These are phyloP conservation scores for Alouatta palliata DNA, from an alignment of 2,113 vertebrate species.

Conservation along the genomic window DNA sequence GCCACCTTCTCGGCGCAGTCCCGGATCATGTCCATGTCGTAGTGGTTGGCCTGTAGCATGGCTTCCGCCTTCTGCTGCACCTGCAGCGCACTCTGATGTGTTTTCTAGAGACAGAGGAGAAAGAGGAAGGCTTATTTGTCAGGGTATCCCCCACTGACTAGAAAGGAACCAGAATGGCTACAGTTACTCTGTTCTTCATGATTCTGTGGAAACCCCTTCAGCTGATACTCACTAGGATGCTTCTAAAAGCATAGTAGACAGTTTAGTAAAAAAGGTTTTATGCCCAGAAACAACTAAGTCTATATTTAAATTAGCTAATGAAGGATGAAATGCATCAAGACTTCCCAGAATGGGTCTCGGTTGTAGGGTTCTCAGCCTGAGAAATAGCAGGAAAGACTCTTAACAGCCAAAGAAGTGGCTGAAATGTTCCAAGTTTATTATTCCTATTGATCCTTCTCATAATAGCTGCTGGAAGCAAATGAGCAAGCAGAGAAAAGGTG, in stretches of 20 bases:
- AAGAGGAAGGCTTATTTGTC: accelerated
- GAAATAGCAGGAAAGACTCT: neutral
- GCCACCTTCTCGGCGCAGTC: slow-evolving; percentile 99
- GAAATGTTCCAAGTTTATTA: neutral
- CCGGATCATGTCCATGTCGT: slow-evolving; percentile 98
- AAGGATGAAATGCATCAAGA: slow-evolving; percentile 8
- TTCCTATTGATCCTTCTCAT: neutral
- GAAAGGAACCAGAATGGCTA: neutral
- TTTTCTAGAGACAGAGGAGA: slow-evolving; percentile 88
- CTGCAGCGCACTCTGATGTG: slow-evolving; percentile 98
- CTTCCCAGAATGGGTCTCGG: neutral
- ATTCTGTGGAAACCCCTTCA: neutral
- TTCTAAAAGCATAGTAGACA: neutral
- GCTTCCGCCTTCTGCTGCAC: slow-evolving; percentile 99
- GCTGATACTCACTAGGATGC: neutral
- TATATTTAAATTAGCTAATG: neutral
- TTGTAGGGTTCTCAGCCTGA: neutral
- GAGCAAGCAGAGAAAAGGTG: neutral
- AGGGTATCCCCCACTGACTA: accelerated
- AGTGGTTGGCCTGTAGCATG: slow-evolving; percentile 97
- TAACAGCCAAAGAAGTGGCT: neutral
- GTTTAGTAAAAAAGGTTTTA: neutral
- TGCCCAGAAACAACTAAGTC: neutral
- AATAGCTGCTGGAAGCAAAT: neutral
- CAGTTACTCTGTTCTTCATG: accelerated